Evolutionary conservation across 2,888 invertebrate species (phyloP).

Genomic region (Cataglyphis altisquamis): DNA sequence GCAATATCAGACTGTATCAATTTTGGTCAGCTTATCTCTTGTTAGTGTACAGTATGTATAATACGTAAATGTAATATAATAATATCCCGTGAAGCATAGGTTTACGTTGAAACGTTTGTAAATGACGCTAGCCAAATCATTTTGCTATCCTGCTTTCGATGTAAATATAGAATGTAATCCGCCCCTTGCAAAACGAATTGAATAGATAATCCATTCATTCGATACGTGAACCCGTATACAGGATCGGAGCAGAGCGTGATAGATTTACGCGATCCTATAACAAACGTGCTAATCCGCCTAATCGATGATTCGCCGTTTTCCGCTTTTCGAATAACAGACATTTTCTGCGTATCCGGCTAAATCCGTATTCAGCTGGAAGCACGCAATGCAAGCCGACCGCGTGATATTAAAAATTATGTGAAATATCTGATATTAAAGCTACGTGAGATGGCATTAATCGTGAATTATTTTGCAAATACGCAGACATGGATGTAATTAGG

Average conservation of each 20-base stretch:
- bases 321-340: constrained; percentile 48
- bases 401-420: constrained; percentile 45
- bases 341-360: constrained; percentile 46
- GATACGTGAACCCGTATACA: constrained; percentile 47
- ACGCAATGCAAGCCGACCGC: constrained; percentile 27
- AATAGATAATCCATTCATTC: constrained; percentile 53
- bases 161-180: constrained; percentile 47
- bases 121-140: constrained; percentile 51
- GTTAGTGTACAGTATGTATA: constrained; percentile 9
- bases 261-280: constrained; percentile 54
- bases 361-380: constrained; percentile 23
- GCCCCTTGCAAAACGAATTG: constrained; percentile 43
- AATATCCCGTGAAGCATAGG: constrained; percentile 25
- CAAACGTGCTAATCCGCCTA: constrained; percentile 56
- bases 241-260: constrained; percentile 38
- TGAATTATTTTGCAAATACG: constrained; percentile 49
- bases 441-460: constrained; percentile 45
- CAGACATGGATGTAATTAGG: constrained; percentile 43
- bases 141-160: constrained; percentile 39
- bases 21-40: constrained; percentile 41
- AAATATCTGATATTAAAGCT: constrained; percentile 45
- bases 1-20: constrained; percentile 11
- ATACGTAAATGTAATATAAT: constrained; percentile 23
- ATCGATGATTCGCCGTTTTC: constrained; percentile 53
- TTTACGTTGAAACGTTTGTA: constrained; percentile 50